A percentile compares a stretch with the other conserved stretches of the same genome.
phyloP scores from a whole-genome alignment of 1,140 invertebrate genomes.

The Microvelia longipes region DNA sequence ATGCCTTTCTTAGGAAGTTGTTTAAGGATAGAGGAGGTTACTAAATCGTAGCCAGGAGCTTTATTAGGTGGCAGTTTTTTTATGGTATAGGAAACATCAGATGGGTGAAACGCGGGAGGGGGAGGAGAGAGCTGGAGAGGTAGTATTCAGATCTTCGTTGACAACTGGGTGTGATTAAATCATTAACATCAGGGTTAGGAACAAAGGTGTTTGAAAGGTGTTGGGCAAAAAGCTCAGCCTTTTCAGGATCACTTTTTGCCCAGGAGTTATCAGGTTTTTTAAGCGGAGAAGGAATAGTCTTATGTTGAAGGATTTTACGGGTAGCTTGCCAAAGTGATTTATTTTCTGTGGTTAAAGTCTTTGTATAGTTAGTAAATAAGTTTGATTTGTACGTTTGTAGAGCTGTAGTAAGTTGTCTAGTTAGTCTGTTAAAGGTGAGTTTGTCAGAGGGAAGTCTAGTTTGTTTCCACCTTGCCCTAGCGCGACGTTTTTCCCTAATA shows the following conservation, averaged over 20 bases:
- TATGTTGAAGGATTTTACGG: not conserved
- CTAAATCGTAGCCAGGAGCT: not conserved
- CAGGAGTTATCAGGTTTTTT: not conserved
- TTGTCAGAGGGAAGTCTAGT: not conserved
- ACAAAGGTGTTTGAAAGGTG: not conserved
- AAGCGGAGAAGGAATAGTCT: not conserved
- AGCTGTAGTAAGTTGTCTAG: not conserved
- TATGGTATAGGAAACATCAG: not conserved
- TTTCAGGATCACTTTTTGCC: not conserved
- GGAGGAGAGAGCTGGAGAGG: not conserved
- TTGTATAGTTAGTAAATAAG: not conserved
- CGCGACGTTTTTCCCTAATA: not conserved
- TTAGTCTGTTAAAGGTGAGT: not conserved
- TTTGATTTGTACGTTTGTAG: not conserved
- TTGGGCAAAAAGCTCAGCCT: not conserved
- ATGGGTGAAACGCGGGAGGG: not conserved
- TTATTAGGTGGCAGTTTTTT: not conserved
- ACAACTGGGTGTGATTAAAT: not conserved
- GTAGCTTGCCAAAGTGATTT: not conserved
- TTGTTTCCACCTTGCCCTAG: not conserved
- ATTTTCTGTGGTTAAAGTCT: not conserved
- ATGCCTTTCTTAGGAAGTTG: not conserved
- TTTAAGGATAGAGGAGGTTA: not conserved
- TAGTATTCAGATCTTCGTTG: not conserved
- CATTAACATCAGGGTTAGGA: not conserved